Evolutionary conservation across 2,888 invertebrate genomes (phyloP).

Genomic region (Orthosia cruda): DNA sequence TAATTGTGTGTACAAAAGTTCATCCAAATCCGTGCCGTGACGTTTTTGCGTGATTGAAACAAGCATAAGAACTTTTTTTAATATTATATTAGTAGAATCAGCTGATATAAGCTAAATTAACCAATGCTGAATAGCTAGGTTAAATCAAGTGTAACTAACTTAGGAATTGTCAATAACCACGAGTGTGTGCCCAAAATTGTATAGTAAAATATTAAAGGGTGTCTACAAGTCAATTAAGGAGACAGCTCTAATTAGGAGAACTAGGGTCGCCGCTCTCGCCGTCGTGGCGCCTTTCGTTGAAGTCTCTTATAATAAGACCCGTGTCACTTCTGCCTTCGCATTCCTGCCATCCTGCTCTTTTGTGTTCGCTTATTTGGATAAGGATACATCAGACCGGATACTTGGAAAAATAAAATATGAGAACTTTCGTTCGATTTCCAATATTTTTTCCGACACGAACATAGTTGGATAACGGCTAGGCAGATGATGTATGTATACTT

Average conservation of each 20-base stretch:
- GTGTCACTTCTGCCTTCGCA: conserved; percentile 56
- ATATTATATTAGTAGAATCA: too few relatives aligned
- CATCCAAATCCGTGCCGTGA: too few relatives aligned
- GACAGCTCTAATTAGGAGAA: conserved; percentile 67
- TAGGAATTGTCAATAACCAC: conserved; percentile 20
- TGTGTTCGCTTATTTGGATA: conserved; percentile 41
- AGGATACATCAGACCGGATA: conserved; percentile 20
- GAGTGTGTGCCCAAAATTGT: conserved; percentile 20
- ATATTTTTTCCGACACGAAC: too few relatives aligned
- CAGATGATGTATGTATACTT: background rate
- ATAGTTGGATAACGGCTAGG: too few relatives aligned
- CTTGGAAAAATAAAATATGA: conserved; percentile 11
- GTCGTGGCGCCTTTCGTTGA: conserved; percentile 48
- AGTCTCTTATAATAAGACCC: conserved; percentile 64
- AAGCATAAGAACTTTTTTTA: too few relatives aligned
- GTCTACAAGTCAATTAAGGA: conserved; percentile 58
- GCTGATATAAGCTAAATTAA: background rate
- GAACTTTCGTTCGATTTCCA: conserved; percentile 13
- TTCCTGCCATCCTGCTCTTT: conserved; percentile 51
- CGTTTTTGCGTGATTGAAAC: too few relatives aligned
- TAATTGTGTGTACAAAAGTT: too few relatives aligned
- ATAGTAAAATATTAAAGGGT: conserved; percentile 47
- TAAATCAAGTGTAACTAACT: conserved; percentile 1
- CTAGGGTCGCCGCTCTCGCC: conserved; percentile 37
- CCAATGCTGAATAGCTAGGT: conserved; percentile 9